Base-by-base conservation (phyloP, 2,888 invertebrate genomes). In the Aquatica leii region DNA sequence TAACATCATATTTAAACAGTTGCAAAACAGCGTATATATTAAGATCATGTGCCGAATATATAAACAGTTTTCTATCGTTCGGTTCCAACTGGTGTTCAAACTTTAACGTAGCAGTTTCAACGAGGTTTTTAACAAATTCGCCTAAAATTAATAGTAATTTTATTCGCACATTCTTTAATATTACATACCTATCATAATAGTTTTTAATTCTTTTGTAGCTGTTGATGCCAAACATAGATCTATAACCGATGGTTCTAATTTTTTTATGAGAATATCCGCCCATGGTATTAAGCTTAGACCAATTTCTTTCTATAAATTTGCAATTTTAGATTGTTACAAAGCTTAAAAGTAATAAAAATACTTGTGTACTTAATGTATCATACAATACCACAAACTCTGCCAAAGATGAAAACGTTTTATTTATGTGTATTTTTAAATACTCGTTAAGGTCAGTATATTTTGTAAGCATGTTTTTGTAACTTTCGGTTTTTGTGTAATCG, bases 391-490 rank as follows among this genome's bases (percentile, higher is more conserved):
- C 12, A n/a, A 12, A 40, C 40, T 2, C 14, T 12, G 14, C n/a
- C 4, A 14, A 14, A 8, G n/a, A 4, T 12, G n/a, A 3, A 40
- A 6, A 40, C 6, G 6, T 4, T 40, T 12, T 12, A 12, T n/a
- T 2, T 4, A 14, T 40, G n/a, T 40, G n/a, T n/a, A 12, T 40
- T 8, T 2, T 2, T n/a, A 40, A 2, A 2, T 12, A 12, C 2
- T 40, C 40, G 12, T 40, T 40, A n/a, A 40, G n/a, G n/a, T 40
- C 40, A 14, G n/a, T 14, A 40, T 43, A 43, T 43, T 43, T 43
- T 14, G n/a, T 14, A 43, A 14, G 17, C 14, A 15, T 14, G 8
- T 12, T 17, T 43, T n/a, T n/a, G n/a, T n/a, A n/a, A n/a, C n/a
- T 2, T 1, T 8, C 41, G n/a, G n/a, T 17, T 3, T 17, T 43